Conservation (phyloP, 2,113 vertebrate species). For the Ammospiza caudacuta region DNA sequence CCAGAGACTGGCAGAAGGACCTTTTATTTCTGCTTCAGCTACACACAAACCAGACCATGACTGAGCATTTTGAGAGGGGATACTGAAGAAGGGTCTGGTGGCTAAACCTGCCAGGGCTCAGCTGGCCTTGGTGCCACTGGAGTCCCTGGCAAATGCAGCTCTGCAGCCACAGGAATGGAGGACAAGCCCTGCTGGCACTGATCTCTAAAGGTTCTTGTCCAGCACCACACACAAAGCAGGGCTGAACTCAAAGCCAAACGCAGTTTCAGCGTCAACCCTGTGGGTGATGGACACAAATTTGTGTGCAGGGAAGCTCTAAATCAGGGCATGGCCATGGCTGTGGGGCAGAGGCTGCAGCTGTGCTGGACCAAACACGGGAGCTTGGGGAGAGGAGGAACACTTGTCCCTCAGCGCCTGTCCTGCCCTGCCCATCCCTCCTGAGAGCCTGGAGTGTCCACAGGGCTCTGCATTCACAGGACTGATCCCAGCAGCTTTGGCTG, state of each 20-base stretch:
- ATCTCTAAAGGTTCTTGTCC: background rate
- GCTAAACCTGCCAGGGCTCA: background rate
- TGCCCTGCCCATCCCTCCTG: background rate
- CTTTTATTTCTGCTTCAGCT: background rate
- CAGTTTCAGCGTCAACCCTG: background rate
- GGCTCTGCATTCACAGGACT: background rate
- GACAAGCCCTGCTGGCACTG: background rate
- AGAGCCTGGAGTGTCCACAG: background rate
- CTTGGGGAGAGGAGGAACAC: background rate
- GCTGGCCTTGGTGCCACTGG: background rate
- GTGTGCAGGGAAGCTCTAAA: background rate
- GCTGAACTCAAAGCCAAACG: background rate
- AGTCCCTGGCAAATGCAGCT: background rate
- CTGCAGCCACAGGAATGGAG: background rate
- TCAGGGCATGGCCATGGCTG: background rate
- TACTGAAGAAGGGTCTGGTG: background rate
- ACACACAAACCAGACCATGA: background rate
- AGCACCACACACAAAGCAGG: background rate
- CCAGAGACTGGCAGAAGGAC: background rate
- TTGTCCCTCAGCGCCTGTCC: background rate
- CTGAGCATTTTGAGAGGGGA: background rate
- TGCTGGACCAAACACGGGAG: too few relatives aligned
- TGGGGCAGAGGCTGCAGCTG: background rate
- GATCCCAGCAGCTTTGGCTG: background rate
- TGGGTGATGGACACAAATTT: background rate